A percentile compares a stretch with the other conserved stretches of the same genome.
Conservation (phyloP, 2,113 vertebrate genomes). For the Marmota flaviventris region DNA sequence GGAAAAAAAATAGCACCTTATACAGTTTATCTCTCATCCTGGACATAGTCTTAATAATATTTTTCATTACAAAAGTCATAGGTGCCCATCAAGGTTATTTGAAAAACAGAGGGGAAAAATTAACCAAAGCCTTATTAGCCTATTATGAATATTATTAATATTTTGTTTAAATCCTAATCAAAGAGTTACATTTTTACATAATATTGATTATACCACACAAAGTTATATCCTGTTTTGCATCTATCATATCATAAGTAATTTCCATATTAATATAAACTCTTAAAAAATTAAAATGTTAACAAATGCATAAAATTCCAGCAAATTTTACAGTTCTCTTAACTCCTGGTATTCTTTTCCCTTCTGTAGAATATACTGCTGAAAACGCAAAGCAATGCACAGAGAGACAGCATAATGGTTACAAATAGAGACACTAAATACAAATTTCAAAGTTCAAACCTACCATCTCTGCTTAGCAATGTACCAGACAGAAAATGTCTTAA, state of each 20-base stretch:
- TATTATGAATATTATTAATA: neutral
- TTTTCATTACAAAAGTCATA: constrained; percentile 5
- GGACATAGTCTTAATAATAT: neutral
- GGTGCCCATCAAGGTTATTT: neutral
- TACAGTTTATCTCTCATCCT: neutral
- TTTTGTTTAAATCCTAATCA: neutral
- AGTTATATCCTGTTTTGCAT: neutral
- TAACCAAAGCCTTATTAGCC: neutral
- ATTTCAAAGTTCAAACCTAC: neutral
- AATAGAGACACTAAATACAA: neutral
- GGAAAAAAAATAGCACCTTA: neutral
- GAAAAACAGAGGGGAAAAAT: neutral
- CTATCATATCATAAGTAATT: neutral
- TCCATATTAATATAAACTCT: constrained; percentile 15
- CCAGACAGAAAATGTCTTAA: neutral
- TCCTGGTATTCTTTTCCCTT: neutral
- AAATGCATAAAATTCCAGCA: constrained; percentile 33
- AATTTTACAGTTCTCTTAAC: constrained; percentile 38
- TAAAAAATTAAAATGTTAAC: constrained; percentile 41
- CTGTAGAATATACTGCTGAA: neutral
- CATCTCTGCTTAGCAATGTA: neutral
- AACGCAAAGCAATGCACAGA: constrained; percentile 38
- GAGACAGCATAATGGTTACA: neutral
- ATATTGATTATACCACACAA: neutral
- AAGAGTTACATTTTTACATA: constrained; percentile 15